Conservation (phyloP, 2,113 vertebrate species). For the Coracopsis vasa region DNA sequence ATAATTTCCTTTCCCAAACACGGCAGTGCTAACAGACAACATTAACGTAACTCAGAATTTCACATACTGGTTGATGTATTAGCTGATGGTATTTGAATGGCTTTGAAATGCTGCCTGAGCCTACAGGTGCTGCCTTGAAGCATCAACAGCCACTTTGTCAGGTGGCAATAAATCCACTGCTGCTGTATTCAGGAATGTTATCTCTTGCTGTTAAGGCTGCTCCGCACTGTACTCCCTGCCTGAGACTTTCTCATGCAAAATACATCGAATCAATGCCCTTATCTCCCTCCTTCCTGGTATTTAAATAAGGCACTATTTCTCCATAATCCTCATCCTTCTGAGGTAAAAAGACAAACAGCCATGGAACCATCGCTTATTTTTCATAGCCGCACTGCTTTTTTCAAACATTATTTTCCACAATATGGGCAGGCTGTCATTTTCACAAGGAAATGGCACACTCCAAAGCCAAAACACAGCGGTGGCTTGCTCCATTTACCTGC, state of each 20-base stretch:
- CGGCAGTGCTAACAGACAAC: not conserved
- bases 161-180: not conserved
- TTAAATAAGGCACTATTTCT: not conserved
- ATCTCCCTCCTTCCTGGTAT: not conserved
- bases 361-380: not conserved
- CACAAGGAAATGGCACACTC: not conserved
- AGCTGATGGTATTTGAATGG: not conserved
- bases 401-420: not conserved
- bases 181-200: not conserved
- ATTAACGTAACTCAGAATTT: not conserved
- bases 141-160: not conserved
- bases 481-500: not conserved
- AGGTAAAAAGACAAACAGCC: not conserved
- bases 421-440: not conserved
- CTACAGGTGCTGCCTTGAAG: not conserved
- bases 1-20: not conserved
- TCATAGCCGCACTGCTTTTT: not conserved
- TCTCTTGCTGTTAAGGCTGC: not conserved
- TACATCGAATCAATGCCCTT: not conserved
- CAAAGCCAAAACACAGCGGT: not conserved
- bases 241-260: not conserved
- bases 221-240: not conserved
- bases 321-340: not conserved
- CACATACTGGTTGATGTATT: not conserved
- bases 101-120: not conserved